Conservation (phyloP, 92 coral and sea anemone genomes). For the Porites rus region DNA sequence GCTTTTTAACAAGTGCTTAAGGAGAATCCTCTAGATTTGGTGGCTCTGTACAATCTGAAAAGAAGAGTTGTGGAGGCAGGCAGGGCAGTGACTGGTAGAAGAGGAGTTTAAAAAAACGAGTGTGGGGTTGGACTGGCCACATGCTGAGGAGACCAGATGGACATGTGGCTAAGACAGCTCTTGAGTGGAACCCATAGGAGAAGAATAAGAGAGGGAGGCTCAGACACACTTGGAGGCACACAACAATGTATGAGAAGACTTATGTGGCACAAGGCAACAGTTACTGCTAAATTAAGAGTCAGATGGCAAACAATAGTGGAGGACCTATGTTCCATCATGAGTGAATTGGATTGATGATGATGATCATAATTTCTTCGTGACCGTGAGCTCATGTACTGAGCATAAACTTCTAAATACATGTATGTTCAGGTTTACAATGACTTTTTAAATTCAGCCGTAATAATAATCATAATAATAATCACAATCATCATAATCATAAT, state of each 20-base stretch:
- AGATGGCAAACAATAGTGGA: conserved; percentile 2
- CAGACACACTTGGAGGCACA: neutral
- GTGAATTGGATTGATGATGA: too few relatives aligned
- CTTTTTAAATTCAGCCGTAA: too few relatives aligned
- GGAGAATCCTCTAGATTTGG: neutral
- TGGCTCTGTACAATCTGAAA: neutral
- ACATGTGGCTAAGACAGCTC: neutral
- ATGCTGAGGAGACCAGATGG: neutral
- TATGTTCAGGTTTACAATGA: too few relatives aligned
- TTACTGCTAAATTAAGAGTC: neutral
- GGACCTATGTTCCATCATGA: neutral
- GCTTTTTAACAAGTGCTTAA: neutral
- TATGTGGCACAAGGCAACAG: neutral
- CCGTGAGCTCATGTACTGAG: too few relatives aligned
- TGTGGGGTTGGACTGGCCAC: neutral
- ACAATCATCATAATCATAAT: too few relatives aligned
- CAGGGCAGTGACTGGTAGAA: neutral
- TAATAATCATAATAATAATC: too few relatives aligned
- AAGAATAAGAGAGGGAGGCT: neutral
- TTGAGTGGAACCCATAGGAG: neutral
- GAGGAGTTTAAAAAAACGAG: neutral
- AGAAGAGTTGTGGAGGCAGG: neutral
- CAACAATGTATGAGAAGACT: neutral
- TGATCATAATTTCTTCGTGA: too few relatives aligned
- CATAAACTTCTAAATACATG: too few relatives aligned